Percentiles rank a stretch among this genome's conserved stretches.
Evolutionary conservation across 2,113 vertebrate species (phyloP).

Genomic region (Amphilophus citrinellus): DNA sequence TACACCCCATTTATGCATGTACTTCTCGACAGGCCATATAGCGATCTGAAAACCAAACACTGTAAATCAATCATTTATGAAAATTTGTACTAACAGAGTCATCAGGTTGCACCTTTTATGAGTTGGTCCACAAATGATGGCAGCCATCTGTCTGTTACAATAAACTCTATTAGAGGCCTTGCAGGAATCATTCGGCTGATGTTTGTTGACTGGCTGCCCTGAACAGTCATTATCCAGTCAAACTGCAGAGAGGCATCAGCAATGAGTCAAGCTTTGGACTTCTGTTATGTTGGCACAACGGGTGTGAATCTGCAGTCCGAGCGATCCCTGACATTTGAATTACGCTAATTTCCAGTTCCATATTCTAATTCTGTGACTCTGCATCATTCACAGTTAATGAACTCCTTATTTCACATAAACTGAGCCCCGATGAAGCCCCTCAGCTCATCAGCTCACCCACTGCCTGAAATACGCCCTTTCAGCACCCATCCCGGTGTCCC

Average conservation of each 20-base stretch:
- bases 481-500: neutral
- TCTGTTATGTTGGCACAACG: no score
- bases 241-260: neutral
- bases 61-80: neutral
- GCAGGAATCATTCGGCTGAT: neutral
- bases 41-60: neutral
- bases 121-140: neutral
- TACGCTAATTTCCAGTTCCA: neutral
- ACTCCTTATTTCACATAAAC: neutral
- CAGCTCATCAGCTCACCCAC: neutral
- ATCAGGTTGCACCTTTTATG: neutral
- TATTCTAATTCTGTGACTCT: neutral
- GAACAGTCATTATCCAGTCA: neutral
- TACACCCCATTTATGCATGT: no score
- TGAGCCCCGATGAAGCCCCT: neutral
- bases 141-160: neutral
- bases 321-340: neutral
- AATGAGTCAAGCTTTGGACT: neutral
- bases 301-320: neutral
- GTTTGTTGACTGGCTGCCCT: neutral
- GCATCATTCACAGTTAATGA: neutral
- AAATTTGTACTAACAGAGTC: neutral
- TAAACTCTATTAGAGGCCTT: neutral
- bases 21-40: no score
- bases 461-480: constrained; percentile 5